Evolutionary conservation across 2,888 invertebrate genomes (phyloP), one percentile per base, ranked within the genome.

Genomic region (Brenthis daphne): DNA sequence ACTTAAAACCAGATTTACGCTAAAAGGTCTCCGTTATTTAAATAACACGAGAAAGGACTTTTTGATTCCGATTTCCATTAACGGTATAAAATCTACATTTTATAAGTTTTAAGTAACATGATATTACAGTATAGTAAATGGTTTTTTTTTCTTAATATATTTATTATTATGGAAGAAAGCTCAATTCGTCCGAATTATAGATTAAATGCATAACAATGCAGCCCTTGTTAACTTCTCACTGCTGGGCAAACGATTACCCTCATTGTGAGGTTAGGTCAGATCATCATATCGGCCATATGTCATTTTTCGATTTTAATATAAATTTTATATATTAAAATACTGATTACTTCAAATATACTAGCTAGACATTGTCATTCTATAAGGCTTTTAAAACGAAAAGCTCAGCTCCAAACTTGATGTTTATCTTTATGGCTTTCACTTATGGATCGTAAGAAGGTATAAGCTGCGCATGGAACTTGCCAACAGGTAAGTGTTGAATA

Each of bases 371-470:
- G 61, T 67, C 65, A 57, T 71, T 71, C 66, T 53, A 54, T 71
- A 55, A 72, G 56, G 68, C 64, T 68, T 70, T 72, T 70, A 68
- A 70, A 70, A 51, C 72, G 75, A 80, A 79, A 73, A 72, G 74
- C 74, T 70, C 73, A 71, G 73, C 72, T 69, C 73, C 74, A 75
- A 76, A 75, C 71, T 73, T 70, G 80, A 80, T 79, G 73, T 76
- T 81, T 84, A 87, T 86, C 84, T 83, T 74, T 77, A 80, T 77
- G 75, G 83, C 82, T 83, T 85, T 85, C 81, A 83, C 82, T 78
- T 74, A 73, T 77, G 79, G 82, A 83, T 82, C 75, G 81, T 77
- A 82, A 80, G 73, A 57, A 69, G 69, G 74, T 71, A 74, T 63
- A 66, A 66, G 68, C 67, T 55, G 64, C 65, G 65, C 54, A 51